Conservation (phyloP, 2,797 vertebrate species). For the Gymnopithys bicolor region DNA sequence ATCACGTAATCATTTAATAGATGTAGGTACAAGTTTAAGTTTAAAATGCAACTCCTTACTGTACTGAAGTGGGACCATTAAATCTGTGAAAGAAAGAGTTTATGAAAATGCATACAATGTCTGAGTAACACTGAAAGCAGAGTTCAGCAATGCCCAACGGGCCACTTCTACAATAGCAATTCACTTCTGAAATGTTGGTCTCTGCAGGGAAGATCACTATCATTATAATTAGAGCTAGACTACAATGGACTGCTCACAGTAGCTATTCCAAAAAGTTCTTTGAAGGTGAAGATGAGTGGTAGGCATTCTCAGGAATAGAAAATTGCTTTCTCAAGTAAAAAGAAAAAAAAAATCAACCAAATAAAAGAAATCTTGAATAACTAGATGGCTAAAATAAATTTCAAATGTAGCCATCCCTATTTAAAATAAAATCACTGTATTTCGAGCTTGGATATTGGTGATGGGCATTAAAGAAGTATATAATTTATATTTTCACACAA, state of each 20-base stretch:
- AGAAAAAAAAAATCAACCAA: not conserved
- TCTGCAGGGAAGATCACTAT: conserved; percentile 65
- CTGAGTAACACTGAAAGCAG: conserved; percentile 19
- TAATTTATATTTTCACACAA: not conserved
- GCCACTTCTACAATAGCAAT: conserved; percentile 41
- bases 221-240: conserved; percentile 51
- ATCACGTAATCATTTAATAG: not conserved
- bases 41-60: not conserved
- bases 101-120: conserved; percentile 16
- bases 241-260: conserved; percentile 33
- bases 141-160: conserved; percentile 57
- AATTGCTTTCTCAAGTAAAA: conserved; percentile 25
- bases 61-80: not conserved
- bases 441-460: not conserved
- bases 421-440: not conserved
- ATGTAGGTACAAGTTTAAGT: not conserved
- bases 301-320: conserved; percentile 33
- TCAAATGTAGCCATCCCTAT: not conserved
- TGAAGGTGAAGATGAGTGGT: conserved; percentile 49
- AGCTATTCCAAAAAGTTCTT: conserved; percentile 48
- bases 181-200: conserved; percentile 42
- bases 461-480: not conserved
- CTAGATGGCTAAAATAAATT: not conserved
- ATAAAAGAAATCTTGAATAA: not conserved
- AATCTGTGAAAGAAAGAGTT: conserved; percentile 24